Conservation (phyloP, 53 echinoderm and acorn worm species). For the Patiria pectinifera region DNA sequence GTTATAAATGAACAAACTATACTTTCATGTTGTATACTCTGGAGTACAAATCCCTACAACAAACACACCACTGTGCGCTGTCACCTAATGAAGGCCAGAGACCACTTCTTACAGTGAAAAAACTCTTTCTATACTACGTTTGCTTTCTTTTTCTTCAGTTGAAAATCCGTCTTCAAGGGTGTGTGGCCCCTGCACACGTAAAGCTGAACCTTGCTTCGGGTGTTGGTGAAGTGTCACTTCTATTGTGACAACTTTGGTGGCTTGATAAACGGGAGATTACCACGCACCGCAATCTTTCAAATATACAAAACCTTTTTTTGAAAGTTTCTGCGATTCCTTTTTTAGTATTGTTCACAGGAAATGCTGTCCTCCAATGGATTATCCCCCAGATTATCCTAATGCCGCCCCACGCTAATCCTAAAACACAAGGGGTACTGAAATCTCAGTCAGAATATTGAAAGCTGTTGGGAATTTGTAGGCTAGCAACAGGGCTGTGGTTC, state of each 20-base stretch:
- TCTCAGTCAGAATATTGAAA: not conserved
- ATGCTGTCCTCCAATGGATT: not conserved
- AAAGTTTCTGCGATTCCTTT: slow-evolving; percentile 11
- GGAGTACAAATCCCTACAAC: slow-evolving; percentile 8
- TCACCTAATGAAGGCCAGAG: not conserved
- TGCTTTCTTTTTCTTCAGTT: not conserved
- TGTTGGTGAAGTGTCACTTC: not conserved
- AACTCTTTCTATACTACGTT: slow-evolving; percentile 1
- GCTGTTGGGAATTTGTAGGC: not conserved
- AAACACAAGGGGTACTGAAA: not conserved
- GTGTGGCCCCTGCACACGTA: not conserved
- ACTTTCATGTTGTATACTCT: too few relatives aligned
- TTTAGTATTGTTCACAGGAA: not conserved
- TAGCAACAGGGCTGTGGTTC: not conserved
- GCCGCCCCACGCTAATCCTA: slow-evolving; percentile 15
- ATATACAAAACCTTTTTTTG: not conserved
- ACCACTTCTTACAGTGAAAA: not conserved
- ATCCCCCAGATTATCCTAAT: slow-evolving; percentile 13
- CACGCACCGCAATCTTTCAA: not conserved
- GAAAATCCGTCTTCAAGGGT: slow-evolving; percentile 45
- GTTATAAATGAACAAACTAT: not conserved
- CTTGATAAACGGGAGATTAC: not conserved
- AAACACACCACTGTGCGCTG: not conserved
- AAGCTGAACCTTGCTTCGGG: not conserved
- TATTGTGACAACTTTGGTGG: slow-evolving; percentile 9